Conservation (phyloP, 2,113 vertebrate species). For the Petromus typicus region DNA sequence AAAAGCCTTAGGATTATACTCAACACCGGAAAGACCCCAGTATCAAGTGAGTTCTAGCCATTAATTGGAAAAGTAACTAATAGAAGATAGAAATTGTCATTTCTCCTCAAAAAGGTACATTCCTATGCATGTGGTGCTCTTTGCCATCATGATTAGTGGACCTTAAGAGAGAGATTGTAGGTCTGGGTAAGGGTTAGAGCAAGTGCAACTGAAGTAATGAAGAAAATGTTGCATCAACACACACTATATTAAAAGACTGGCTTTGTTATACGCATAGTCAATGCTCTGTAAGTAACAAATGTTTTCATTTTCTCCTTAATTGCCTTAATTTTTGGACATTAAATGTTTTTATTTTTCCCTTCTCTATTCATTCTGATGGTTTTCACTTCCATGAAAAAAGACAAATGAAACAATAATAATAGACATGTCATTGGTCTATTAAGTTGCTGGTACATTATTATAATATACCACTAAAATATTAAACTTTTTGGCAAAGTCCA, state of each 20-base stretch:
- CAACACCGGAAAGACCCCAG: neutral
- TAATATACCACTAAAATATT: neutral
- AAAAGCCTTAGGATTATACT: neutral
- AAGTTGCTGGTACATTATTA: neutral
- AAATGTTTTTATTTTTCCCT: neutral
- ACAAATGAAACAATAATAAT: neutral
- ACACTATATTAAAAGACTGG: neutral
- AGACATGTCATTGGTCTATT: neutral
- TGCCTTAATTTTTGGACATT: neutral
- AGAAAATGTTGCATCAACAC: neutral
- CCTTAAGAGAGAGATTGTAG: neutral
- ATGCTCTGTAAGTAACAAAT: neutral
- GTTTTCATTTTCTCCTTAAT: neutral
- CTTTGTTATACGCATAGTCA: neutral
- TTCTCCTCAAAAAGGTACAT: neutral
- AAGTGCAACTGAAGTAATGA: neutral
- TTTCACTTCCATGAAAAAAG: neutral
- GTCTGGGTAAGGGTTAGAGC: neutral
- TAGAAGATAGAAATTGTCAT: neutral
- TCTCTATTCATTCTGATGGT: neutral
- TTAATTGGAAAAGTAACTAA: neutral
- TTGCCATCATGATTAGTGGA: neutral
- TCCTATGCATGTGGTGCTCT: neutral
- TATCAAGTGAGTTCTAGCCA: neutral
- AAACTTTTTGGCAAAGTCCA: neutral